Conservation (phyloP, 2,888 invertebrate genomes). For the Drosophila lacicola region DNA sequence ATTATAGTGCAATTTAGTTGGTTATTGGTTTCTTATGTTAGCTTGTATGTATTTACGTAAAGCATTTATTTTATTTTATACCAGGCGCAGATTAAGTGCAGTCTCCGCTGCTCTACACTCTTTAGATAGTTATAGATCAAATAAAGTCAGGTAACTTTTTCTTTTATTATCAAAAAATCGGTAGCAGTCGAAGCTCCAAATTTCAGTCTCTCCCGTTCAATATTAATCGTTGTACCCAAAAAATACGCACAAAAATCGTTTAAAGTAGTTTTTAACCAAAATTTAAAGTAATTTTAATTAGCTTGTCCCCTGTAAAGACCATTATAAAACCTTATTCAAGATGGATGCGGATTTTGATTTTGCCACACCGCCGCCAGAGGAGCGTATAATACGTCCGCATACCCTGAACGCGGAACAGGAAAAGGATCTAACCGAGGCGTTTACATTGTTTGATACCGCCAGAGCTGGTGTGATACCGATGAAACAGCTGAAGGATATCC, state of each 20-base stretch:
- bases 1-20: too few species aligned
- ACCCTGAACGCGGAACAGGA: constrained; percentile 42
- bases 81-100: too few species aligned
- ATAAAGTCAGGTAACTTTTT: too few species aligned
- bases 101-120: too few species aligned
- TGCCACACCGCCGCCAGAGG: constrained; percentile 56
- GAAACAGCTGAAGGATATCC: constrained; percentile 44
- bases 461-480: constrained; percentile 44
- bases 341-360: constrained; percentile 63
- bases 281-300: constrained; percentile 4
- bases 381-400: constrained; percentile 41
- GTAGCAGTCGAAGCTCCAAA: neutral
- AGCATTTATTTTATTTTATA: too few species aligned
- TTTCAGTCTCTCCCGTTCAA: neutral
- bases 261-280: neutral
- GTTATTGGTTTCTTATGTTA: too few species aligned
- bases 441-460: constrained; percentile 46
- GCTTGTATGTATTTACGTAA: too few species aligned
- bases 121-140: too few species aligned
- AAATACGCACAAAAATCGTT: neutral
- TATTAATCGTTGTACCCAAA: neutral
- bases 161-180: neutral
- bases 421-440: constrained; percentile 50
- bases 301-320: neutral
- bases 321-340: neutral